These are phyloP conservation scores for Bolborhynchus lineola DNA, from an alignment of 2,113 vertebrate genomes.

Conservation along the genomic window DNA sequence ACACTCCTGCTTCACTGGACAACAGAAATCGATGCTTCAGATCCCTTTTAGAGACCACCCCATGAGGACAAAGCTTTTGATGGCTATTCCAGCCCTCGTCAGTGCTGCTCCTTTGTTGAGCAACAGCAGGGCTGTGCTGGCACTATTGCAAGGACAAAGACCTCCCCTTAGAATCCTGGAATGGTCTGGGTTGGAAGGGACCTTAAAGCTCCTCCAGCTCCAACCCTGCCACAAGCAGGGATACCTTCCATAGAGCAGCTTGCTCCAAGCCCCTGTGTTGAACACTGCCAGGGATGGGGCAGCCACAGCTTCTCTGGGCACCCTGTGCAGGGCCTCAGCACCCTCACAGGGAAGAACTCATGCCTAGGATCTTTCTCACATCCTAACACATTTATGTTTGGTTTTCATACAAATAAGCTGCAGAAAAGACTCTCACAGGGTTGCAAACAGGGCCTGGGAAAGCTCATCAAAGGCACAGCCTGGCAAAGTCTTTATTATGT, in stretches of 20 bases:
- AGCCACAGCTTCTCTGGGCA: not conserved
- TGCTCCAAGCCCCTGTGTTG: too few relatives aligned
- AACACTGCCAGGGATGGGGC: too few relatives aligned
- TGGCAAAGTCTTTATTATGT: not conserved
- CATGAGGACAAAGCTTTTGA: accelerated
- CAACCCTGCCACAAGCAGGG: too few relatives aligned
- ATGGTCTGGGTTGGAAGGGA: not conserved
- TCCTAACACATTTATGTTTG: not conserved
- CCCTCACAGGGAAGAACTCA: not conserved
- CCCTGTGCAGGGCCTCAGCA: not conserved
- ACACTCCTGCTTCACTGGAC: not conserved
- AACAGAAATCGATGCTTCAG: not conserved
- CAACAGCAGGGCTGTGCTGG: not conserved
- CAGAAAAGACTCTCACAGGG: not conserved
- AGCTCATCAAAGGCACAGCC: constrained; percentile 32
- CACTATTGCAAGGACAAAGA: accelerated
- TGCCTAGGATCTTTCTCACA: not conserved
- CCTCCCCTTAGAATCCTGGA: not conserved
- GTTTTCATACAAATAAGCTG: not conserved
- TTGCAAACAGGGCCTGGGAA: not conserved
- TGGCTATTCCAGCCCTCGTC: not conserved
- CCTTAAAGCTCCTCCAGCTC: too few relatives aligned
- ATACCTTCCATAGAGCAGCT: too few relatives aligned
- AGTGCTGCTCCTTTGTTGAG: not conserved
- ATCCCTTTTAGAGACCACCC: not conserved